Evolutionary conservation across 2,797 vertebrate species (phyloP), one percentile per base, ranked within the genome.

Genomic region (Gadopsis marmoratus): DNA sequence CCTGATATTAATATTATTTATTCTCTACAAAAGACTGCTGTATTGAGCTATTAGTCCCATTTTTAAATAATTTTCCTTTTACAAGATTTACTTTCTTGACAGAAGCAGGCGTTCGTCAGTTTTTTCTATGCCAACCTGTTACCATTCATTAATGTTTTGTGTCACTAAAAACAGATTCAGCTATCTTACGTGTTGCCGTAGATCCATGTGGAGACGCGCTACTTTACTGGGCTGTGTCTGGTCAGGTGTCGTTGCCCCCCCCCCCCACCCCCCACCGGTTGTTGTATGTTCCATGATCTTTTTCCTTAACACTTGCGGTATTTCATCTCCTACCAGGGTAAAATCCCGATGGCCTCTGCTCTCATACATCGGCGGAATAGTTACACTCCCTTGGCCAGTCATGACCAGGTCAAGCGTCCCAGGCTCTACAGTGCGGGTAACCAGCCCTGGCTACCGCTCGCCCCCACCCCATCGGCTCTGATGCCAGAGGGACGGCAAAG

Each of bases 401-500:
- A 95, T 75, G 97, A 97, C 95, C 96, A 95, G 90, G 91, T 96
- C 92, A 96, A 96, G 94, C 97, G 97, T 63, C 97, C 97, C 41
- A 94, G 97, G 90, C 98, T 97, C 93, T 97, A 97, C 97, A 98
- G 98, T 76, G 96, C 96, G 26, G 98, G 97, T 89, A 99, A 97
- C 95, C 94, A 95, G 86, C 97, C 97, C 80, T 97, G 95, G 93
- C 93, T 95, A 43, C 96, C 95, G 67, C 95, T 95, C 74, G 96
- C 95, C 68, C 94, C 96, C 71, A 96, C 95, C 83, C 95, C 94
- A 69, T 95, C 95, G 17, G 94, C 95, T 85, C 92, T 96, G 94
- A 92, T 94, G 94, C 96, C 87, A 91, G 97, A 96, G 91, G 97
- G 95, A 93, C 95, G 91, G 87, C 95, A 95, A 93, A 97, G 95